These are phyloP conservation scores for Cylas formicarius DNA, from an alignment of 1,140 invertebrate genomes.

Conservation along the genomic window DNA sequence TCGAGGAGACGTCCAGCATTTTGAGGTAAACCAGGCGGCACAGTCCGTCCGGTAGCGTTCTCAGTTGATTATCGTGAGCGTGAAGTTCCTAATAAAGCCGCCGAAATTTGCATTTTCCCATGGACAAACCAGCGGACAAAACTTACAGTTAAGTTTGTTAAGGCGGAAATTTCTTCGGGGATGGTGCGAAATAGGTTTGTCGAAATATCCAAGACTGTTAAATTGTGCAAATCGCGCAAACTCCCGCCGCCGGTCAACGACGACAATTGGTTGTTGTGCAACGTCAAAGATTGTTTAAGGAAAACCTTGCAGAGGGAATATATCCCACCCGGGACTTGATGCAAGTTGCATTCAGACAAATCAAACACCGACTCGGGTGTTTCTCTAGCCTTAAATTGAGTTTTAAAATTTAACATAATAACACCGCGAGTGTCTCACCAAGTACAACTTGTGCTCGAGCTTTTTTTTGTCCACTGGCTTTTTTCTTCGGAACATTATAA, in stretches of 20 bases:
- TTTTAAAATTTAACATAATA: slow-evolving; percentile 2
- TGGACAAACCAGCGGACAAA: not conserved
- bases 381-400: slow-evolving; percentile 55
- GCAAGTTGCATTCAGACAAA: slow-evolving; percentile 62
- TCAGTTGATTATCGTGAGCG: slow-evolving; percentile 57
- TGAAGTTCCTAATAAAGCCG: slow-evolving; percentile 52
- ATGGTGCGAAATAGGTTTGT: slow-evolving; percentile 59
- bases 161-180: slow-evolving; percentile 53
- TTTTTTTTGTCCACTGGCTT: slow-evolving; percentile 55
- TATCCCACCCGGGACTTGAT: slow-evolving; percentile 62
- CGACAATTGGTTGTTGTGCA: slow-evolving; percentile 60
- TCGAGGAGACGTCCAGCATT: slow-evolving; percentile 63
- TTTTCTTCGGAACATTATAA: slow-evolving; percentile 34
- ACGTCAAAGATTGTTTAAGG: slow-evolving; percentile 59
- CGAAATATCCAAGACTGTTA: slow-evolving; percentile 65
- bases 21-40: slow-evolving; percentile 53
- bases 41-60: slow-evolving; percentile 60
- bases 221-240: slow-evolving; percentile 57
- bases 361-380: slow-evolving; percentile 69
- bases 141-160: slow-evolving; percentile 54
- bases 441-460: slow-evolving; percentile 63
- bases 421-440: slow-evolving; percentile 43
- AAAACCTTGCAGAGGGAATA: slow-evolving; percentile 72
- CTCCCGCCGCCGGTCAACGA: slow-evolving; percentile 62
- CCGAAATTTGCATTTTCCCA: not conserved